Conservation (phyloP, 2,113 vertebrate genomes). For the Carassius gibelio region DNA sequence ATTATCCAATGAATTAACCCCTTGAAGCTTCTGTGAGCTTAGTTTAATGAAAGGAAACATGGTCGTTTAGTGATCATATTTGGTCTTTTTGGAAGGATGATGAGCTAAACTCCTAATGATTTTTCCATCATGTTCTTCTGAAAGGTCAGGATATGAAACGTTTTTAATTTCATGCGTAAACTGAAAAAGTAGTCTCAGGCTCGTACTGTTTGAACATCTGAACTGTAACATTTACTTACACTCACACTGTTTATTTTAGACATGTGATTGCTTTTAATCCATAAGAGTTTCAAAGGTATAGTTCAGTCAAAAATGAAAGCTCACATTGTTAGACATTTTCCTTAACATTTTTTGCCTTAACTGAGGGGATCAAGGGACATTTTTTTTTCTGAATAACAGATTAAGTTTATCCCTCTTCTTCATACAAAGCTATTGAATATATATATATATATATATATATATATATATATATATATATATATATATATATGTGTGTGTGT, state of each 20-base stretch:
- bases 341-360: no score
- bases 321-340: not conserved
- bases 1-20: conserved; percentile 15
- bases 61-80: conserved; percentile 7
- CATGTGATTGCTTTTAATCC: not conserved
- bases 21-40: conserved; percentile 1
- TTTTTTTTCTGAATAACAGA: no score
- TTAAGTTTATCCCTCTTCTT: no score
- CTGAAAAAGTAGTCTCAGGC: not conserved
- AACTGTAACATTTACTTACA: not conserved
- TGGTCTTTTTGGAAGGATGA: not conserved
- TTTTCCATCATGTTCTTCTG: not conserved
- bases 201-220: not conserved
- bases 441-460: no score
- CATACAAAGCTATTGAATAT: no score
- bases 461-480: no score
- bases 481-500: no score
- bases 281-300: not conserved
- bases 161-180: not conserved
- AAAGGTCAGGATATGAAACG: not conserved
- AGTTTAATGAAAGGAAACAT: conserved; percentile 32
- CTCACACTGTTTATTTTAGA: not conserved
- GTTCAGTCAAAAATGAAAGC: not conserved
- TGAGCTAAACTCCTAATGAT: conserved; percentile 2
- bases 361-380: no score